Conservation (phyloP, 35 echinoderm and acorn worm genomes). For the Stichopus chloronotus region DNA sequence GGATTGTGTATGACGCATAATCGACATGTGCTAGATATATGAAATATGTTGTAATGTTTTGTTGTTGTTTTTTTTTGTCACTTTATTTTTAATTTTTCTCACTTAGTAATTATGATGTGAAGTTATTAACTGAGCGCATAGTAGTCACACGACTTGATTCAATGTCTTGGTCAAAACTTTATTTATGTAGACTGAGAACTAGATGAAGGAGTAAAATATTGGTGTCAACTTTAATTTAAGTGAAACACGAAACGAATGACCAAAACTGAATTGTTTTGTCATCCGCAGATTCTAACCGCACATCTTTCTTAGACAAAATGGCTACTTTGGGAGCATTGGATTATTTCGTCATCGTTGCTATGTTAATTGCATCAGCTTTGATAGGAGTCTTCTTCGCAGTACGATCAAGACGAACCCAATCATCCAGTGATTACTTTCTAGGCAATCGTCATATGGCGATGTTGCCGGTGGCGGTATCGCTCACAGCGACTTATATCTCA, state of each 20-base stretch:
- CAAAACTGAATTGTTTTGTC: no score
- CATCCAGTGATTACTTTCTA: conserved; percentile 10
- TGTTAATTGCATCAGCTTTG: neutral
- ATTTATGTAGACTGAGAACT: neutral
- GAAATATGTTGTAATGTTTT: no score
- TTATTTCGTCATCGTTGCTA: conserved; percentile 15
- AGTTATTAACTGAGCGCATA: no score
- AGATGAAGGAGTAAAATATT: no score
- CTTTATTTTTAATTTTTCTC: no score
- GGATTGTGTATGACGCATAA: no score
- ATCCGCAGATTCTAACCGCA: no score
- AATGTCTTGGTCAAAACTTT: neutral
- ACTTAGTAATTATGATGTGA: no score
- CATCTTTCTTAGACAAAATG: neutral
- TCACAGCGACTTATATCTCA: conserved; percentile 23
- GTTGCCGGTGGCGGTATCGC: conserved; percentile 36
- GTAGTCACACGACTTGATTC: neutral
- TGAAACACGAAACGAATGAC: no score
- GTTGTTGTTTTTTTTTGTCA: no score
- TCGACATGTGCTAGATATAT: no score
- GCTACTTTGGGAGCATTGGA: neutral
- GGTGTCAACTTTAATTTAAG: no score
- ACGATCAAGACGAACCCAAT: neutral
- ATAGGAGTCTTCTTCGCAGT: conserved; percentile 44
- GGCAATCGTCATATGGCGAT: conserved; percentile 24